Evolutionary conservation across 64 coral and sea anemone species (phyloP), one percentile per base, ranked within the genome.

Genomic region (Montipora sp.): DNA sequence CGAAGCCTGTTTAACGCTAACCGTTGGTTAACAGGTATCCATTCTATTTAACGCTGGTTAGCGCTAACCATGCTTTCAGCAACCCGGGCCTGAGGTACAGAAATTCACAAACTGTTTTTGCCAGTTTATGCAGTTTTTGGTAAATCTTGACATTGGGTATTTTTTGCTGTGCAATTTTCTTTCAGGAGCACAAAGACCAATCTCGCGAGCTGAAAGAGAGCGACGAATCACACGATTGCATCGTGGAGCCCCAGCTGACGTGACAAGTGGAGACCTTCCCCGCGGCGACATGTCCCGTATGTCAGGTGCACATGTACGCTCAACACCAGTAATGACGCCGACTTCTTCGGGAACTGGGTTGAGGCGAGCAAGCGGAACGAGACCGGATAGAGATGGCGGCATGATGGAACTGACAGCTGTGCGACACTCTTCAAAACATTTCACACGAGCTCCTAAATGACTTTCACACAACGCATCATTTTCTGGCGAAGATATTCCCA

Each of bases 301-400:
- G 95, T 97, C 95, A 20, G 95, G 95, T 12, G 85, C 95, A 4
- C 95, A 94, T 73, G 92, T 97, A 1, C 93, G 95, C 16, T 97
- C 95, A n/a, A 97, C 95, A 44, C 95, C 95, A 50, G 95, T 92
- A 14, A 97, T 97, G 95, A 93, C 88, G 36, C 75, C 95, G 15
- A 84, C 95, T 7, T 84, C 82, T 22, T 90, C 89, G 10, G 83
- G 81, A 10, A 83, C 92, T 88, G 89, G 83, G 7, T n/a, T 97
- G 72, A 91, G 95, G 55, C 89, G 92, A 18, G 85, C 58, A 6
- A 92, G 87, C 88, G 95, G 95, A 46, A 92, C 94, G 36, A 90
- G 94, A 23, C 92, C 90, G 51, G 95, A 97, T 12, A 72, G 95
- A 48, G 95, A 97, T 70, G 60, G 79, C 51, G 92, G 92, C 57